Percentiles rank a stretch among this genome's conserved stretches.
These are phyloP conservation scores for Vireo altiloquus DNA, from an alignment of 2,113 vertebrate genomes.

Conservation along the genomic window DNA sequence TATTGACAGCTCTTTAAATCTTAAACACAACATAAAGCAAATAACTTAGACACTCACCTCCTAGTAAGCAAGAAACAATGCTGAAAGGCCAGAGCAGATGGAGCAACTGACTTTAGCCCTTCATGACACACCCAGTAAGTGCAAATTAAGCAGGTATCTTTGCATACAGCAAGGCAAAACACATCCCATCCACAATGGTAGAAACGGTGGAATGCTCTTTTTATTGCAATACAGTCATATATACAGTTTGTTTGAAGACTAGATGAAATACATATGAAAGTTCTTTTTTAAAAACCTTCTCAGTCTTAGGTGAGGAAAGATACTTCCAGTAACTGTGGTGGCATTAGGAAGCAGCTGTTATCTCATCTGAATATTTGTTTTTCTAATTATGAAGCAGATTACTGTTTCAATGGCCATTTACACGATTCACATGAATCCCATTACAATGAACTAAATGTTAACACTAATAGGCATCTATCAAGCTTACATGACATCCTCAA, in stretches of 20 bases:
- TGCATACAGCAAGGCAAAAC: background rate
- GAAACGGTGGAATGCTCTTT: background rate
- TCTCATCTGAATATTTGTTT: background rate
- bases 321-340: background rate
- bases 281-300: background rate
- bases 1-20: background rate
- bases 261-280: background rate
- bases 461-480: too few species aligned
- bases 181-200: background rate
- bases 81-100: background rate
- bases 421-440: background rate
- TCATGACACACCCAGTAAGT: background rate
- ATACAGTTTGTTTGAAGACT: background rate
- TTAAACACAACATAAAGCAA: background rate
- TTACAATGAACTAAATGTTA: background rate
- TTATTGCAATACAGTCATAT: background rate
- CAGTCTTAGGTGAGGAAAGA: background rate
- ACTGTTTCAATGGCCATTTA: background rate
- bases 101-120: background rate
- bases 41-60: background rate
- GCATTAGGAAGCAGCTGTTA: background rate
- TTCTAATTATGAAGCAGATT: background rate
- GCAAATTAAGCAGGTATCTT: background rate
- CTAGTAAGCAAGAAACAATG: background rate
- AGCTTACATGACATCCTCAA: background rate